Base-by-base conservation (phyloP, 2,888 invertebrate species). In the Eilema griseolum region DNA sequence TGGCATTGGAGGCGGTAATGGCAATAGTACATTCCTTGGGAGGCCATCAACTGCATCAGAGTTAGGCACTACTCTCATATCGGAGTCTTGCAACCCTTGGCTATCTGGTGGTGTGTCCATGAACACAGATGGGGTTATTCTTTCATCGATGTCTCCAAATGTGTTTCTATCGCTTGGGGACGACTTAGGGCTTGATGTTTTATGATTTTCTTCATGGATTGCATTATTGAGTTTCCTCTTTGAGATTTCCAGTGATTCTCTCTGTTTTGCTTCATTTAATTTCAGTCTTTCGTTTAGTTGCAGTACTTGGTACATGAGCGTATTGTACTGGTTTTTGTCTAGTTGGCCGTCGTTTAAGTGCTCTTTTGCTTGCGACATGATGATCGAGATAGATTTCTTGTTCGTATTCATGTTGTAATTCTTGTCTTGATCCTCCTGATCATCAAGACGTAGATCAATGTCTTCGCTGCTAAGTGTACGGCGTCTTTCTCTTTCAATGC, bases 321-420 rank as follows among this genome's bases (percentile, higher is more conserved):
- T 96, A 80, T 97, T 97, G 87, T 97, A 97, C 84, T 98, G 97
- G 46, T 96, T 96, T 85, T 97, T 96, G 66, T 97, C 97, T 71
- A 98, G 96, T 62, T 96, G 96, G 0, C 98, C 98, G 67, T 97
- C 96, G 75, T 96, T 97, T 74, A 97, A 96, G 82, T 97, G 97
- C 82, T 97, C 97, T 73, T 98, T 98, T 0, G 98, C 98, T 85
- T 98, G 98, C 14, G 96, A 96, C 87, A 98, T 97, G 72, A 98
- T 98, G 61, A 97, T 97, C 73, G 97, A 97, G 81, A 97, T 97
- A 70, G 97, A 97, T 73, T 96, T 96, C 77, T 97, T 96, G 77
- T 96, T 66, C 0, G 66, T 66, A 14, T 14, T 57, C 66, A 66
- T 66, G 24, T 66, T 66, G 52, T 33, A 56, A n/a, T 37, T 95